Evolutionary conservation across 2,113 vertebrate genomes (phyloP).

Genomic region (Podarcis raffonei): DNA sequence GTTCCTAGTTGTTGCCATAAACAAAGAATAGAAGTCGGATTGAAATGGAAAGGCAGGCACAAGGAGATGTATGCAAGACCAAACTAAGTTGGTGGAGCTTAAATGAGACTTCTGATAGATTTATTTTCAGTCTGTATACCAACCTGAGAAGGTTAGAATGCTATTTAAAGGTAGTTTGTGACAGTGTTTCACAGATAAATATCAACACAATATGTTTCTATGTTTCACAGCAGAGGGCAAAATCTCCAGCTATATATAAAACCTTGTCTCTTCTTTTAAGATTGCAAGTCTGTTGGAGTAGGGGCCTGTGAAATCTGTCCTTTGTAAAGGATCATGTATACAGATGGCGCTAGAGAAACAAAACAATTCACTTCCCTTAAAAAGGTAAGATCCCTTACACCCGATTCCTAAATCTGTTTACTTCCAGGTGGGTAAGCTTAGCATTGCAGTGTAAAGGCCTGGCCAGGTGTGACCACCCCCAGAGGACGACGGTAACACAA

Average conservation of each 20-base stretch:
- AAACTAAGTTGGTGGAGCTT: neutral
- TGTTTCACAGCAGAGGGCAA: neutral
- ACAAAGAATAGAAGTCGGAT: conserved; percentile 27
- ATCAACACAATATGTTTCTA: neutral
- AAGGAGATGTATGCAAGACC: conserved; percentile 16
- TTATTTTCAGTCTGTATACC: neutral
- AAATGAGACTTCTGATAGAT: neutral
- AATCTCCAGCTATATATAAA: neutral
- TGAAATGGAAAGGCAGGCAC: neutral
- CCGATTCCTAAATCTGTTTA: neutral
- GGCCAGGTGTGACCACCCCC: neutral
- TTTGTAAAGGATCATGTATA: neutral
- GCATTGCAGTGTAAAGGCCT: neutral
- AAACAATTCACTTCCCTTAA: neutral
- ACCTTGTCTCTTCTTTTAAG: neutral
- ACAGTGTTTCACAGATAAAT: neutral
- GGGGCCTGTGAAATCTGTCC: neutral
- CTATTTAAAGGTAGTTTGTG: neutral
- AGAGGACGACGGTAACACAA: too few species aligned
- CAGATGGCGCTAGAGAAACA: neutral
- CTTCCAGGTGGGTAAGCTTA: neutral
- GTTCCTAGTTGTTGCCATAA: conserved; percentile 78
- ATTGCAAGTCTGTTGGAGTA: neutral
- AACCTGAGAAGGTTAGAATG: neutral
- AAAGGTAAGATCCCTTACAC: neutral